phyloP scores from a whole-genome alignment of 2,797 vertebrate species.

The Antrozous pallidus region DNA sequence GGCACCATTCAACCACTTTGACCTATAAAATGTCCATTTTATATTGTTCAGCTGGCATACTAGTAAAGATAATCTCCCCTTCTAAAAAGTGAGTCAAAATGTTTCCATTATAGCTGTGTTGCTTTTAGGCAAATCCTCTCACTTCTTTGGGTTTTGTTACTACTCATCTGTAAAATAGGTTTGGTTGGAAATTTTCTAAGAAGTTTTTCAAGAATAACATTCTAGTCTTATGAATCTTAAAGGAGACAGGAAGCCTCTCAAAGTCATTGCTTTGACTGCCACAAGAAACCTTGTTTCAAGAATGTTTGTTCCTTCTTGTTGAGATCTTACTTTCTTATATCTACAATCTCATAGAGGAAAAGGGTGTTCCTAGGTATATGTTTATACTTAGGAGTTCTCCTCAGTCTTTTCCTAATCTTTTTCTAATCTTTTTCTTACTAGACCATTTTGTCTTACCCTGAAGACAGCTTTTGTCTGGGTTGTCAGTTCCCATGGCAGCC shows the following conservation, averaged over 20 bases:
- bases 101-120: not conserved
- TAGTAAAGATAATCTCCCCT: not conserved
- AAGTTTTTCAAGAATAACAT: not conserved
- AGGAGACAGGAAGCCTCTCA: not conserved
- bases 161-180: conserved; percentile 5
- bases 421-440: not conserved
- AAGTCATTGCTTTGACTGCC: not conserved
- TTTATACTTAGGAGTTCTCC: not conserved
- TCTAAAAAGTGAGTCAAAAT: not conserved
- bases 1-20: not conserved
- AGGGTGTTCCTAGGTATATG: not conserved
- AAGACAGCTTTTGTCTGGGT: not conserved
- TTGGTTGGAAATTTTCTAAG: not conserved
- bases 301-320: not conserved
- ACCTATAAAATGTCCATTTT: not conserved
- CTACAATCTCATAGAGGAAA: not conserved
- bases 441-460: not conserved
- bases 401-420: not conserved
- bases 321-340: not conserved
- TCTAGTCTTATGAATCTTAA: not conserved
- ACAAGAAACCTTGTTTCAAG: not conserved
- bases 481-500: not conserved
- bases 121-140: not conserved
- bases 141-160: not conserved
- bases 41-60: not conserved